Base-by-base conservation (phyloP, 2,113 vertebrate species). In the Hiodon alosoides region DNA sequence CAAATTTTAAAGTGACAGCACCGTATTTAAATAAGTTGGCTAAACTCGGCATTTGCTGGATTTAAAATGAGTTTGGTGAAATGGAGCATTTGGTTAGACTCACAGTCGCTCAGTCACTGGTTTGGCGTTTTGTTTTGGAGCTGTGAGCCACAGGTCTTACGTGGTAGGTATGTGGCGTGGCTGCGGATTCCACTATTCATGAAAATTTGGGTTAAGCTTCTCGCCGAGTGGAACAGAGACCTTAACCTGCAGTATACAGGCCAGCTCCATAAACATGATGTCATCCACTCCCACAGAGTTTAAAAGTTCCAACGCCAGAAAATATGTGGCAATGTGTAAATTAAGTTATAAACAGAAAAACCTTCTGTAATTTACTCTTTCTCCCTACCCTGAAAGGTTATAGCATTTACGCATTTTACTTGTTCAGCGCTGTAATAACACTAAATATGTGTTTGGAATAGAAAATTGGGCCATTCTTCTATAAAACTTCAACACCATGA, bases 401-500 rank as follows among this genome's bases (percentile, higher is more conserved):
- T 80, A 82, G 79, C 78, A 79, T 78, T 14, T 71, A 64, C 71
- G 73, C 68, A n/a, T 75, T 78, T 81, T 74, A 87, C 78, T 78
- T 79, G 66, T 85, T 76, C 79, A 79, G 79, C 84, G 77, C 81
- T 81, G 84, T 80, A 86, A 84, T 87, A 87, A 89, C 88, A 80
- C 79, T 81, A 84, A 77, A 78, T 74, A 57, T 66, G 54, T 80
- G 83, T 79, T 84, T 81, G 69, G 55, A 80, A 77, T 79, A 78
- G 82, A 78, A 90, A 90, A 90, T 90, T 83, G 84, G 79, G 81
- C 86, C 84, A 87, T 90, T 90, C 86, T 89, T 90, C 85, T 84
- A 83, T 87, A 82, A 71, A 87, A 89, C 88, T 87, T 86, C 84
- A 83, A 81, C 46, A 74, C 76, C 81, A 84, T 82, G 80, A 83